Base-by-base conservation (phyloP, 2,113 vertebrate genomes). In the Toxostoma redivivum region DNA sequence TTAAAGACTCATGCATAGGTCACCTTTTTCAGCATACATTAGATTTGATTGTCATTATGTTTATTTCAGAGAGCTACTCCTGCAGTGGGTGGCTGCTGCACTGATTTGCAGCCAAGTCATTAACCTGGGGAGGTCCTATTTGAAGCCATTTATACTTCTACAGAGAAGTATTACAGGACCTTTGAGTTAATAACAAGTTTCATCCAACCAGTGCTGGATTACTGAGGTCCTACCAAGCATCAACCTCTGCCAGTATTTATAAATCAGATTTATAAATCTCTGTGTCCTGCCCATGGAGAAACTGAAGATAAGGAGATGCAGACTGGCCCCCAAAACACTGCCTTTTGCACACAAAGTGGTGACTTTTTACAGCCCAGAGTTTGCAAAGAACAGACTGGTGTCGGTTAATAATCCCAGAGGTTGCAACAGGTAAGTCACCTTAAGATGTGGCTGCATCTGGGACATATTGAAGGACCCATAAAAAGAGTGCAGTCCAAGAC, bases 161-260 rank as follows among this genome's bases (percentile, higher is more conserved):
- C 20, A 74, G 40, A 81, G 20, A 48, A 85, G 7, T 44, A 44
- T 40, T 71, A 31, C 40, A 44, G 45, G 10, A 74, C 12, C 15
- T 94, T 44, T 15, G n/a, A 66, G n/a, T 61, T 45, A 64, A 50
- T 56, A 83, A 54, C 22, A 83, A 72, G 56, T 94, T 80, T 94
- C 73, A 51, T 40, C 19, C 64, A 80, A 12, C 15, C 40, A 21
- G 17, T n/a, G 45, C n/a, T 11, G 20, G 23, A 30, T 60, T 88
- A 21, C 28, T 61, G 60, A 91, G 47, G 42, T 56, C 33, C 60
- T 71, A 38, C 6, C 58, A 77, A 7, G 11, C 19, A 83, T 33
- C 8, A 12, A 11, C 15, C 16, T 22, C 31, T 69, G 37, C 15
- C 47, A 70, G 6, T 47, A 19, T 72, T 70, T 78, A 35, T 44